Percentiles rank a stretch among this genome's conserved stretches.
Evolutionary conservation across 2,888 invertebrate genomes (phyloP).

Genomic region (Elegia similella): DNA sequence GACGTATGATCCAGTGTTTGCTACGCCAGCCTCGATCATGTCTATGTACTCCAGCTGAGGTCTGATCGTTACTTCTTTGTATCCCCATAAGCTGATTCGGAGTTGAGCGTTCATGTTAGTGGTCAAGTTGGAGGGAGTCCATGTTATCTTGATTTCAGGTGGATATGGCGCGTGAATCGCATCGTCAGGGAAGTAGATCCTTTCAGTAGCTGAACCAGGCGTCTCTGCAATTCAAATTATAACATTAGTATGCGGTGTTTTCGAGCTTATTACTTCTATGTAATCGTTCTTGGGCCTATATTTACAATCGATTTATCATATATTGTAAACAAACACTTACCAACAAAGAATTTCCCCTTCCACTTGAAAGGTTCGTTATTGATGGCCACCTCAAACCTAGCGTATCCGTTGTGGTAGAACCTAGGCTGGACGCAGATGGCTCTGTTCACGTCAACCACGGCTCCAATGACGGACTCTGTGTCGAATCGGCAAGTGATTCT

Average conservation of each 20-base stretch:
- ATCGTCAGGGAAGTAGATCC: conserved; percentile 89
- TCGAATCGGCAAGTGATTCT: conserved; percentile 93
- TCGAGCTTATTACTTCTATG: too few relatives aligned
- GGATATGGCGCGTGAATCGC: conserved; percentile 88
- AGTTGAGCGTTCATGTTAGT: conserved; percentile 88
- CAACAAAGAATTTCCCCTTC: conserved; percentile 95
- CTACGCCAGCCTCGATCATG: conserved; percentile 83
- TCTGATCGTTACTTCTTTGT: conserved; percentile 89
- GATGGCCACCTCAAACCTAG: conserved; percentile 92
- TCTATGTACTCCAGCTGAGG: conserved; percentile 93
- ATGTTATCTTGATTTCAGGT: conserved; percentile 88
- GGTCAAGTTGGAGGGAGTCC: conserved; percentile 93
- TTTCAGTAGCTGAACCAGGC: conserved; percentile 92
- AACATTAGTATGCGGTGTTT: not conserved
- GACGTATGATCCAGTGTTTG: conserved; percentile 87
- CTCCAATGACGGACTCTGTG: conserved; percentile 89
- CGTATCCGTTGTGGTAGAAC: conserved; percentile 93
- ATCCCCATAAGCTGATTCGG: conserved; percentile 93
- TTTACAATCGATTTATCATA: too few relatives aligned
- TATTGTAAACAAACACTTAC: conserved; percentile 74
- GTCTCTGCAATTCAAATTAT: conserved; percentile 83
- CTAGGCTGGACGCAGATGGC: conserved; percentile 95
- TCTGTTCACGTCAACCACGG: conserved; percentile 89
- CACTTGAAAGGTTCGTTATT: conserved; percentile 92
- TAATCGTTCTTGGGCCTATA: too few relatives aligned